Evolutionary conservation across 2,113 vertebrate genomes (phyloP), one percentile per base, ranked within the genome.

Genomic region (Pelmatolapia mariae): DNA sequence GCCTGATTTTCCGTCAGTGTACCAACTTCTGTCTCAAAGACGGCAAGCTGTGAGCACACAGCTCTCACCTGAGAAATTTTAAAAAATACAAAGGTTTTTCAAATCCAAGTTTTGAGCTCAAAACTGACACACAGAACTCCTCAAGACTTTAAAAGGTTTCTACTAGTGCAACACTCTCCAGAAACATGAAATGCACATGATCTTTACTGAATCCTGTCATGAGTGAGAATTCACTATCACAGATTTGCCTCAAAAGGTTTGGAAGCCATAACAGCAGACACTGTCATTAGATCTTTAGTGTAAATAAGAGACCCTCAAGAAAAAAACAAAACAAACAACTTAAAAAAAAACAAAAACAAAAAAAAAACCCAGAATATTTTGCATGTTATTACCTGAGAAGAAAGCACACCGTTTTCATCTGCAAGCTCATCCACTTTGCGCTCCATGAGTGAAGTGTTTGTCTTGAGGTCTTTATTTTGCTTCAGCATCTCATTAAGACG

Each of bases 391-490:
- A 98, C 98, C 97, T 97, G 97, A 88, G 96, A 98, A 5, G 97
- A 97, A 6, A 99, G 97, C 1, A 96, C 94, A 3, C 98, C 98
- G 2, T 98, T 98, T 92, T 98, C 98, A 19, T 98, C 98, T 0
- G 96, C 95, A 24, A 98, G 96, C 50, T 98, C 95, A 85, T 90
- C 97, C 76, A 98, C 96, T 84, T 97, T 98, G n/a, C 96, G 95
- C 79, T 98, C 98, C 97, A 97, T 97, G 71, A 98, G 97, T 31
- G 93, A 92, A 31, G 97, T 96, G 71, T 97, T 96, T 0, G 94
- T 96, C 90, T 96, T 98, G 54, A 98, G 89, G 73, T 98, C 97
- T 87, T 98, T 98, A 84, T 97, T 97, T 84, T 98, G 94, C 88
- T 95, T 97, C 22, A 98, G 87, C 2, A 97, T 93, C 71, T 98